Conservation (phyloP, 2,888 invertebrate species). For the Litoditis marina region DNA sequence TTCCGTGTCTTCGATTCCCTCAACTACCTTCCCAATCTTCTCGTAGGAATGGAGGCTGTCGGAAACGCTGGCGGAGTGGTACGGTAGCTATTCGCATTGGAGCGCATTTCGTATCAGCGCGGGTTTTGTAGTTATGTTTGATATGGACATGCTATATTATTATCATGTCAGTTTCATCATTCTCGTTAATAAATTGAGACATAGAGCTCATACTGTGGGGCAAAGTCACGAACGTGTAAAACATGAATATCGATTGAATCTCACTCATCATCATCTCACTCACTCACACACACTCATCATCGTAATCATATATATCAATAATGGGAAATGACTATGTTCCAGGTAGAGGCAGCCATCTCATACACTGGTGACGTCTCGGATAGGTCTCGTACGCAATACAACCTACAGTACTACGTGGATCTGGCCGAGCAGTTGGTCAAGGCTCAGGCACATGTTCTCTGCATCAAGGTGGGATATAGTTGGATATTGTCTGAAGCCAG, state of each 20-base stretch:
- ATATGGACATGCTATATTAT: no score
- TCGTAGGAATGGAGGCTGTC: conserved; percentile 93
- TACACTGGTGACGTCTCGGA: conserved; percentile 81
- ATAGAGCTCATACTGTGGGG: no score
- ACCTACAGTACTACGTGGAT: conserved; percentile 86
- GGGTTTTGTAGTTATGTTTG: no score
- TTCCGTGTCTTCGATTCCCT: conserved; percentile 97
- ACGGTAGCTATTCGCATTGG: background rate
- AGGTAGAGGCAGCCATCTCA: conserved; percentile 39
- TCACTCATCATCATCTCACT: no score
- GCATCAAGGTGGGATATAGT: conserved; percentile 47
- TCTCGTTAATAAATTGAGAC: no score
- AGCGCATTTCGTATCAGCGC: no score
- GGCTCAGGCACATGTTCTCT: conserved; percentile 66
- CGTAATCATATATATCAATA: no score
- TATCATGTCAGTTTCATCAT: no score
- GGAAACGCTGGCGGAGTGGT: conserved; percentile 68
- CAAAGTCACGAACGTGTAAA: no score
- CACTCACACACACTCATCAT: no score
- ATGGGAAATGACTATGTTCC: background rate
- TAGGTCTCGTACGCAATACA: conserved; percentile 83
- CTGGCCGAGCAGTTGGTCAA: conserved; percentile 92
- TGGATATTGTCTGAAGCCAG: no score
- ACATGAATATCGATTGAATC: no score
- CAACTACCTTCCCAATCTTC: conserved; percentile 92